Base-by-base conservation (phyloP, 1,140 invertebrate genomes). In the Heliconius himera region DNA sequence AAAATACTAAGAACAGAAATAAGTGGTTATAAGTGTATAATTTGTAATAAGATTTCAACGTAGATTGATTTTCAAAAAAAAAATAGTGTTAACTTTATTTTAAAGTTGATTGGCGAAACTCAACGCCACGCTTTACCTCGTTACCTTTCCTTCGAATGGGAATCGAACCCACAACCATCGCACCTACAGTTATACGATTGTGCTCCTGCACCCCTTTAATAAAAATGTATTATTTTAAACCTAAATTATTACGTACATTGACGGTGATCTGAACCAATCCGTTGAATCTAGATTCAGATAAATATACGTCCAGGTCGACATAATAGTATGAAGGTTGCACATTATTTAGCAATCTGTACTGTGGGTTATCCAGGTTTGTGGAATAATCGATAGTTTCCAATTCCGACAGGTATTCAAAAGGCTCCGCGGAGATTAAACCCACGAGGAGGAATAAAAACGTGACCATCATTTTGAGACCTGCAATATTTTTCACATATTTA, bases 241-340 rank as follows among this genome's bases (percentile, higher is more conserved):
- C 18, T 16, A 38, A 70, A 70, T 54, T n/a, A 60, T 41, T 70
- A 87, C 88, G 84, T 79, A 92, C 92, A 78, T 88, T 70, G 72
- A 94, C 85, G 18, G 83, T 77, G 73, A 87, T 83, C 70, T 81
- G 78, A 3, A 93, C 90, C 3, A 87, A 11, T 1, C 93, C 93
- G 77, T 88, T 83, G 73, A 94, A 93, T 74, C 87, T 87, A 16
- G 87, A 86, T 74, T 88, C 87, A 38, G 80, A 76, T 9, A 94
- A 73, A 76, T 90, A 89, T 0, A 93, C 91, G 75, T 94, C 91
- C 5, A 94, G 81, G 38, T 93, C 88, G 0, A 94, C 88, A 8
- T 80, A 80, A 4, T 92, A 76, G 38, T 84, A 75, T 13, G 75
- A 81, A 8, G 93, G 93, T 33, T 90, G 85, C 2, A 94, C 88